These are phyloP conservation scores for Tetranychus cinnabarinus DNA, from an alignment of 1,140 invertebrate genomes.

Conservation along the genomic window DNA sequence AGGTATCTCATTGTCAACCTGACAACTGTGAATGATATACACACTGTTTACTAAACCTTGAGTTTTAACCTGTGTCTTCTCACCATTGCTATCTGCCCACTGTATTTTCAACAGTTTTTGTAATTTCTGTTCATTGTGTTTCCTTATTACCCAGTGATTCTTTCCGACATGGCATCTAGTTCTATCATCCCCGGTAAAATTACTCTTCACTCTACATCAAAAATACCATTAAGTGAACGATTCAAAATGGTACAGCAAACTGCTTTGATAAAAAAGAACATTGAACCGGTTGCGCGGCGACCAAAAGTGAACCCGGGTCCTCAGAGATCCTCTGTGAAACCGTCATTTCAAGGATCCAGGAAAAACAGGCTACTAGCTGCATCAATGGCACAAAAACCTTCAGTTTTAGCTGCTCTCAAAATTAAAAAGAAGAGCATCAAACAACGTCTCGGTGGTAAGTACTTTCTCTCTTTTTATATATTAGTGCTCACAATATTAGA, in stretches of 20 bases:
- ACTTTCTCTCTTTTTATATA: background rate
- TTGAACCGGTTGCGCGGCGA: background rate
- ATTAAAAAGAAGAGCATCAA: conserved; percentile 16
- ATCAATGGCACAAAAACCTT: conserved; percentile 28
- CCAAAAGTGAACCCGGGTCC: conserved; percentile 16
- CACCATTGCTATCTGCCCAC: no score
- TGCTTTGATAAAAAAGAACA: background rate
- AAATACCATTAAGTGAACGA: conserved; percentile 11
- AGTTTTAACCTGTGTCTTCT: no score
- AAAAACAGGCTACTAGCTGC: conserved; percentile 25
- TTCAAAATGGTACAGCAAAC: conserved; percentile 6
- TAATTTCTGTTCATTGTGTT: background rate
- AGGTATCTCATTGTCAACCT: no score
- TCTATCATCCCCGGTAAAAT: background rate
- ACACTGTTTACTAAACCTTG: no score
- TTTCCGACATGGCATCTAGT: background rate
- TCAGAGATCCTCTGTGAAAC: conserved; percentile 9
- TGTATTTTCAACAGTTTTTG: background rate
- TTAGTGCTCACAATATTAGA: no score
- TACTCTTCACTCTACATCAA: conserved; percentile 2
- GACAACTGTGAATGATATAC: no score
- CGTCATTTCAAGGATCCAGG: conserved; percentile 18
- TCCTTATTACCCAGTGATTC: no score
- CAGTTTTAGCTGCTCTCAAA: conserved; percentile 23
- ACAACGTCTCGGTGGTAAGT: background rate